Percentiles rank a stretch among this genome's conserved stretches.
These are phyloP conservation scores for Caenorhabditis virilis DNA, from an alignment of 2,888 invertebrate species.

Conservation along the genomic window DNA sequence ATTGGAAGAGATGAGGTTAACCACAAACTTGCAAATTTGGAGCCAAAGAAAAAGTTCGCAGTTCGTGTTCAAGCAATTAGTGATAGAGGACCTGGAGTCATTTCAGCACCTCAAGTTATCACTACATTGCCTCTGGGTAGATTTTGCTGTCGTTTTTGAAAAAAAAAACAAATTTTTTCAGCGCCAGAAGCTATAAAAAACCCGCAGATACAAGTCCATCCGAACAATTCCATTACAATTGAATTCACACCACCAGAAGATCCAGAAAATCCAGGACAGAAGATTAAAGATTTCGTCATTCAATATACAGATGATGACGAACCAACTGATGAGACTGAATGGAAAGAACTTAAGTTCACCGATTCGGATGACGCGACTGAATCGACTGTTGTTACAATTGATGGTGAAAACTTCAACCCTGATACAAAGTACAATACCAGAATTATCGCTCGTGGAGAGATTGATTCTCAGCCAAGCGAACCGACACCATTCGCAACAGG, in stretches of 20 bases:
- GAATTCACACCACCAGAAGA: constrained; percentile 58
- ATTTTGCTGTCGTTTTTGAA: neutral
- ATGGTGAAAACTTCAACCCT: constrained; percentile 67
- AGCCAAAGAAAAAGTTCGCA: constrained; percentile 63
- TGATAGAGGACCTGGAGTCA: constrained; percentile 65
- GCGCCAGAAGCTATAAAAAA: constrained; percentile 42
- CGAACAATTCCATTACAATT: constrained; percentile 63
- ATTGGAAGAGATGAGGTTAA: constrained; percentile 56
- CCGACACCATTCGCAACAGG: constrained; percentile 56
- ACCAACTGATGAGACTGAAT: constrained; percentile 58
- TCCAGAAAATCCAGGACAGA: constrained; percentile 61
- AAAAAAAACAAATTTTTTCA: constrained; percentile 18
- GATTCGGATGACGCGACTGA: constrained; percentile 57
- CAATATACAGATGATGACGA: constrained; percentile 65
- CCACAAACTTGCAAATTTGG: constrained; percentile 52
- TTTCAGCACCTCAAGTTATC: constrained; percentile 58
- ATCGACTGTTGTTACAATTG: constrained; percentile 44
- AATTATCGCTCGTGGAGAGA: constrained; percentile 64
- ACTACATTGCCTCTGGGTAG: constrained; percentile 59
- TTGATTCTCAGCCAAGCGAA: constrained; percentile 60
- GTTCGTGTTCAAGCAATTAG: constrained; percentile 64
- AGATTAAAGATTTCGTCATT: constrained; percentile 61
- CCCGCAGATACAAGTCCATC: constrained; percentile 52
- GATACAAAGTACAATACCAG: constrained; percentile 64
- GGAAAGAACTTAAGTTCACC: constrained; percentile 64